Base-by-base conservation (phyloP, 2,888 invertebrate genomes). In the Falcaria lacertinaria region DNA sequence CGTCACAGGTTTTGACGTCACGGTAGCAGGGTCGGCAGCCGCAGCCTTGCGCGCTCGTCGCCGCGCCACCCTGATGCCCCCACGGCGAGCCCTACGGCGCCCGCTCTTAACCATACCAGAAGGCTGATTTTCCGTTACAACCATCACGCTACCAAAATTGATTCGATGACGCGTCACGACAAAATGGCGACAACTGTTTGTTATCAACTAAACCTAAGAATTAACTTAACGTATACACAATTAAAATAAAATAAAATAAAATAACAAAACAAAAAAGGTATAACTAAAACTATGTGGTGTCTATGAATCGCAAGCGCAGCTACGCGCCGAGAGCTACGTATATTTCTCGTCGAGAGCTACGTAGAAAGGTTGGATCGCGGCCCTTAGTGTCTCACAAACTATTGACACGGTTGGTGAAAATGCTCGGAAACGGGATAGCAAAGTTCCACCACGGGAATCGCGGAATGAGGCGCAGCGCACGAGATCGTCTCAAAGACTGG, bases 401-500 rank as follows among this genome's bases (percentile, higher is more conserved):
- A 11, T 28, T 11, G 2, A 43, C 41, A 48, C 45, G 49, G 54
- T 48, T 41, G 40, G 39, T 19, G 33, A 32, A 39, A 46, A 50
- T 40, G 28, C 17, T n/a, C 28, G 19, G 19, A 34, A 33, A 28
- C 17, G 42, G 41, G 52, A 54, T 67, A 63, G 52, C 42, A 48
- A 50, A 51, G 61, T 66, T 64, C 57, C 60, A 53, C 54, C 47
- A 52, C 49, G 45, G 58, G 53, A 47, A 54, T 60, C 64, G 64
- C 70, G 68, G 55, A 45, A 47, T 48, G 53, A 62, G 63, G 65
- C 70, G 64, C 55, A 53, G 56, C 72, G 69, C 60, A 71, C 75
- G 66, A 55, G 56, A 61, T 61, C 71, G 75, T 70, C 79, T 75
- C 74, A 71, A 68, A 79, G 80, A 85, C 84, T 84, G 69, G 47